A percentile compares a stretch with the other conserved stretches of the same genome.
Conservation (phyloP, 1,140 invertebrate genomes). For the Drosophila simulans region DNA sequence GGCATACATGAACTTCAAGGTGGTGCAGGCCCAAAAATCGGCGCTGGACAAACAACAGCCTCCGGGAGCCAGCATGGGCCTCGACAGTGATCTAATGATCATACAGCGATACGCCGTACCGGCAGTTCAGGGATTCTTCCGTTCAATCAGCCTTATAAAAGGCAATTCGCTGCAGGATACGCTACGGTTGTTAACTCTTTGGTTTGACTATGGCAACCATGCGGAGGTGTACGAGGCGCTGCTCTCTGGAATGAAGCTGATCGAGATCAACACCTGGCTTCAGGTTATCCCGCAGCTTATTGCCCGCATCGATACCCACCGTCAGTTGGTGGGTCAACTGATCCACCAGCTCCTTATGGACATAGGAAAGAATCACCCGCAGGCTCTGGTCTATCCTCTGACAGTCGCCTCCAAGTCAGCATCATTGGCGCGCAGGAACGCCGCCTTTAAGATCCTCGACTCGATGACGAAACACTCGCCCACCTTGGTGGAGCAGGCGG, state of each 20-base stretch:
- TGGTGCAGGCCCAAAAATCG: constrained; percentile 91
- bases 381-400: constrained; percentile 98
- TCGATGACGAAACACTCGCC: constrained; percentile 97
- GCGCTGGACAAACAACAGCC: constrained; percentile 65
- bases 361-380: constrained; percentile 95
- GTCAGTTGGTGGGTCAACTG: constrained; percentile 93
- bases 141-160: constrained; percentile 95
- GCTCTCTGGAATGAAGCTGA: constrained; percentile 94
- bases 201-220: constrained; percentile 98
- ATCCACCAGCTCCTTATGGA: constrained; percentile 97
- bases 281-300: constrained; percentile 99
- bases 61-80: constrained; percentile 29
- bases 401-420: constrained; percentile 99
- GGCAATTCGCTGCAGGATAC: constrained; percentile 99
- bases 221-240: constrained; percentile 97
- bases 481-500: constrained; percentile 96
- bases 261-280: constrained; percentile 99
- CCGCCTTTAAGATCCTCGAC: constrained; percentile 97
- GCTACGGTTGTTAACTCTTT: constrained; percentile 94
- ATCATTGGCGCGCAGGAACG: constrained; percentile 92
- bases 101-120: constrained; percentile 94
- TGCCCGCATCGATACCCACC: constrained; percentile 97
- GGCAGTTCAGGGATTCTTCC: constrained; percentile 98
- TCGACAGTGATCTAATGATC: constrained; percentile 85
- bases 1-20: constrained; percentile 99